phyloP scores from a whole-genome alignment of 2,113 vertebrate genomes.

The Struthio camelus region DNA sequence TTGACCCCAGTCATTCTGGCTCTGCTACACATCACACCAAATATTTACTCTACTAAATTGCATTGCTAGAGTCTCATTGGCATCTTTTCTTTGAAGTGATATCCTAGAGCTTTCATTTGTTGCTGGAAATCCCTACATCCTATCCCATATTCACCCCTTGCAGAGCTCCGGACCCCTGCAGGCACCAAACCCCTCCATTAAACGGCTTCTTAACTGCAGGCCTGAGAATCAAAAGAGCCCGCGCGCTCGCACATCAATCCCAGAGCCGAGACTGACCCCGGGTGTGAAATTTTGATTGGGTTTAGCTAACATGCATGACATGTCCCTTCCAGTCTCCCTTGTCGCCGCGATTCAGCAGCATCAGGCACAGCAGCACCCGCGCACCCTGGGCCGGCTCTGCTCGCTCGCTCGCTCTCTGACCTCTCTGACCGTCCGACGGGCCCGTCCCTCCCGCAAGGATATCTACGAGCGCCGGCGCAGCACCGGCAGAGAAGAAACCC shows the following conservation, averaged over 20 bases:
- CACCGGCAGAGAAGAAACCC: not conserved
- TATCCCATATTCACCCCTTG: not conserved
- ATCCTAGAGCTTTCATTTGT: conserved; percentile 37
- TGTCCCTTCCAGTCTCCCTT: not conserved
- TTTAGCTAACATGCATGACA: conserved; percentile 12
- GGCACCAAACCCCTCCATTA: not conserved
- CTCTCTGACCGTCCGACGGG: conserved; percentile 29
- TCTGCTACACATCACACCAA: not conserved
- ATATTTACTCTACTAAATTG: conserved; percentile 3
- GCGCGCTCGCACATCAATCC: not conserved
- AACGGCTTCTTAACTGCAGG: not conserved
- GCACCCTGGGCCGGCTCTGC: not conserved
- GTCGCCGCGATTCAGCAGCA: not conserved
- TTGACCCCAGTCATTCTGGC: not conserved
- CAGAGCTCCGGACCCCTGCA: not conserved
- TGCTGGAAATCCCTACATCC: conserved; percentile 9
- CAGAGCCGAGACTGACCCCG: not conserved
- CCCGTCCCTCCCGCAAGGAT: not conserved
- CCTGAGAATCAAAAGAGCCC: not conserved
- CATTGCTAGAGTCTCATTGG: not conserved
- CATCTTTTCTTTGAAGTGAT: conserved; percentile 45
- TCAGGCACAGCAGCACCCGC: not conserved
- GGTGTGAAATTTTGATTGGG: conserved; percentile 20
- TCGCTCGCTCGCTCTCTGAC: conserved; percentile 24
- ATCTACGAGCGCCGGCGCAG: not conserved